Evolutionary conservation across 2,888 invertebrate species (phyloP), one percentile per base, ranked within the genome.

Genomic region (Mesoligia furuncula): DNA sequence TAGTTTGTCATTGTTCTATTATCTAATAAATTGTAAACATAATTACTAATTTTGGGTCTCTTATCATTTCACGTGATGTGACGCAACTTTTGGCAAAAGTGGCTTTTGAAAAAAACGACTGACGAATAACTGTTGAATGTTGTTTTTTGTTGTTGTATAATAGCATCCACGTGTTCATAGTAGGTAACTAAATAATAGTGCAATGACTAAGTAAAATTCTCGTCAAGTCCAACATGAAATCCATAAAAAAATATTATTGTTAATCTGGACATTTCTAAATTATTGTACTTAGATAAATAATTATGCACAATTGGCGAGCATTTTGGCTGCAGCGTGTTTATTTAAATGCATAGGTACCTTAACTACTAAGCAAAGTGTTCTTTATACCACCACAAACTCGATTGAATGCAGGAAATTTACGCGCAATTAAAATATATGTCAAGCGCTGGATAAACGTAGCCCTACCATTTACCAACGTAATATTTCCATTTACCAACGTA

Each of bases 1-100:
- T 73, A 65, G 59, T 75, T 71, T 67, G 45, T 62, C 74, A 78
- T 82, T 82, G 72, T 79, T 77, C 79, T 51, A 77, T 79, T 78
- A 59, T 45, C 11, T 69, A 69, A 48, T 57, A 81, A 65, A 79
- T 66, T 80, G 65, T 71, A 82, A 82, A 83, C 65, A 45, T 82
- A 59, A 45, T 65, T 36, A 76, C 15, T 75, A n/a, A 84, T 57
- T 61, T 68, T 42, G 39, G 39, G 8, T 73, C 9, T 75, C n/a
- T 72, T 72, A 68, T 73, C 24, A 79, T 79, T 71, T 70, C 54
- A 73, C 45, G 42, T 83, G 48, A 57, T n/a, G n/a, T 27, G 62
- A 64, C 51, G 42, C 36, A 39, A 57, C 17, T 24, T 36, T 65
- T 75, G 48, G 36, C 51, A 39, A 54, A 64, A 61, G 27, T 62